Evolutionary conservation across 2,113 vertebrate species (phyloP), one percentile per base, ranked within the genome.

Genomic region (Malurus elegans): DNA sequence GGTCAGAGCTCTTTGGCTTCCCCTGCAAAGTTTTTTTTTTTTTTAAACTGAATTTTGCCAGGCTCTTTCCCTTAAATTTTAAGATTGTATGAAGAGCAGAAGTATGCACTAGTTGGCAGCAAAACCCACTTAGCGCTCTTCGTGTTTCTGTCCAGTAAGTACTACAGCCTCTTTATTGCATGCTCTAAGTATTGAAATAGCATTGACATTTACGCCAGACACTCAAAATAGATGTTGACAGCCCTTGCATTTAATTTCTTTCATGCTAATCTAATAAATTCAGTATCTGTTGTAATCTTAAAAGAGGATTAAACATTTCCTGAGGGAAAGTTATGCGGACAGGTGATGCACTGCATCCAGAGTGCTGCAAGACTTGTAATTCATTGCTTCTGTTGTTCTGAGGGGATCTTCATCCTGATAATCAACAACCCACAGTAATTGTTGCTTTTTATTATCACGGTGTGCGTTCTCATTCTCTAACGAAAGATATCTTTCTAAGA

Each of bases 181-280:
- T 31, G 54, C 45, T 73, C 38, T 26, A 45, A 75, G 66, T 56
- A 14, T 54, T 80, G 51, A 51, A 92, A 67, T 31, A 64, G 45
- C 29, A n/a, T n/a, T 78, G 40, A n/a, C 34, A 12, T 72, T 71
- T 72, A 48, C 38, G 45, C 40, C 57, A 81, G 85, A 38, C 40
- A 23, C 31, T 82, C 36, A 32, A 38, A 94, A 94, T 48, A 75
- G 66, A 44, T 79, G 70, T 57, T 89, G 92, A 79, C 84, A 92
- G 69, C 51, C 47, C 71, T 83, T 79, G n/a, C 45, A 36, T 83
- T 92, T 93, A 38, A 62, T 62, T 83, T 92, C 54, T 90, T 86
- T 79, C 79, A 70, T 40, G 72, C 56, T 92, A 66, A 88, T 83
- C 48, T 88, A 66, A 86, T 86, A 94, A 90, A 97, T 86, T 83